Evolutionary conservation across 2,113 vertebrate species (phyloP).

Genomic region (Nansenia antarctica): DNA sequence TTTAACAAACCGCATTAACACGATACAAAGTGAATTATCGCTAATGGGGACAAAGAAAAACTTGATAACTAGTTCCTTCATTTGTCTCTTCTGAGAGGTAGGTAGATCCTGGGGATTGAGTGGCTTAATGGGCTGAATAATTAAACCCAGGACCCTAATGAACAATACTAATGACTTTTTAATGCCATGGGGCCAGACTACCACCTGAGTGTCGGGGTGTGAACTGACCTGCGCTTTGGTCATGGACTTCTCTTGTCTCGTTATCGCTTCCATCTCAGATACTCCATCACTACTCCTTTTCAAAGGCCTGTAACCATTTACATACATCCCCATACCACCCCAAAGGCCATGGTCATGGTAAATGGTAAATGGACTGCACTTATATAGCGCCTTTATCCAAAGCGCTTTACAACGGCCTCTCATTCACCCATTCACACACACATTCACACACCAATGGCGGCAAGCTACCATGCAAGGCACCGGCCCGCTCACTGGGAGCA

Average conservation of each 20-base stretch:
- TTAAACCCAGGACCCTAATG: constrained; percentile 47
- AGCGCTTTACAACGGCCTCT: no score
- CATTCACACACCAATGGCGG: no score
- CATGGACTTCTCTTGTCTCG: constrained; percentile 13
- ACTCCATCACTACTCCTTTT: not conserved
- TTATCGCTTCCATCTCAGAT: constrained; percentile 25
- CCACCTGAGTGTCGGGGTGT: constrained; percentile 23
- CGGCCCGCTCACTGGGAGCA: no score
- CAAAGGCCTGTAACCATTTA: not conserved
- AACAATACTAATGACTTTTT: constrained; percentile 57
- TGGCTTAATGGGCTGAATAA: constrained; percentile 64
- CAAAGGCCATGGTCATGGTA: no score
- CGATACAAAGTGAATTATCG: constrained; percentile 65
- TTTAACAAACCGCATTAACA: constrained; percentile 54
- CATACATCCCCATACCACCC: no score
- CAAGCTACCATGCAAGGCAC: no score
- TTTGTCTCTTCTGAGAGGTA: constrained; percentile 49
- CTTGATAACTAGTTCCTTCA: constrained; percentile 39
- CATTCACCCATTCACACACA: no score
- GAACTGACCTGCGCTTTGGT: constrained; percentile 20
- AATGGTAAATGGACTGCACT: no score
- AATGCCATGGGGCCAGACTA: constrained; percentile 48
- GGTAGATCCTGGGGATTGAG: constrained; percentile 33
- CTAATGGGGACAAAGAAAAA: constrained; percentile 60
- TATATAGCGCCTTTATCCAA: no score